Evolutionary conservation across 2,888 invertebrate genomes (phyloP).

Genomic region (Ferrisia virgata): DNA sequence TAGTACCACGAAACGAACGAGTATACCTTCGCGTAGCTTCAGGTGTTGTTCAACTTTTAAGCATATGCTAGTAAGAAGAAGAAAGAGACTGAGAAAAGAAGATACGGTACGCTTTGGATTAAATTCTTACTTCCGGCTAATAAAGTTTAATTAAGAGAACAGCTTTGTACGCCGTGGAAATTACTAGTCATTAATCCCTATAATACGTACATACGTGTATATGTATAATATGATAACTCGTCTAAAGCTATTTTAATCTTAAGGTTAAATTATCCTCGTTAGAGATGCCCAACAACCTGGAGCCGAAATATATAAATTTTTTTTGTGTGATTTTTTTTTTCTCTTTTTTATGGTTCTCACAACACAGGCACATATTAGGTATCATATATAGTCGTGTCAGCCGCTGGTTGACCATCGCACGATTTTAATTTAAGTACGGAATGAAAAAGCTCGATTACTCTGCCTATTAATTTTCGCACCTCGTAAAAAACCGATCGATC

Average conservation of each 20-base stretch:
- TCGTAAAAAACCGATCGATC: too few relatives aligned
- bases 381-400: too few relatives aligned
- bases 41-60: constrained; percentile 3
- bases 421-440: too few relatives aligned
- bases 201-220: too few relatives aligned
- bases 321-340: not conserved
- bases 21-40: not conserved
- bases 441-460: too few relatives aligned
- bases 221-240: too few relatives aligned
- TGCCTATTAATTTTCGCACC: too few relatives aligned
- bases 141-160: constrained; percentile 3
- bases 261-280: not conserved
- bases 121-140: constrained; percentile 1
- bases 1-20: not conserved
- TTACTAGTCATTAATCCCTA: not conserved
- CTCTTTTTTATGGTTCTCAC: too few relatives aligned
- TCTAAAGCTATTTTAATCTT: not conserved
- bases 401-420: too few relatives aligned
- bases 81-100: too few relatives aligned
- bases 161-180: not conserved
- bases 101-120: not conserved
- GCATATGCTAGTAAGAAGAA: too few relatives aligned
- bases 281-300: not conserved
- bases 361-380: too few relatives aligned
- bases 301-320: not conserved